Percentiles rank a stretch among this genome's conserved stretches.
These are phyloP conservation scores for Sebastes trivittatus DNA, from an alignment of 2,797 vertebrate species.

Conservation along the genomic window DNA sequence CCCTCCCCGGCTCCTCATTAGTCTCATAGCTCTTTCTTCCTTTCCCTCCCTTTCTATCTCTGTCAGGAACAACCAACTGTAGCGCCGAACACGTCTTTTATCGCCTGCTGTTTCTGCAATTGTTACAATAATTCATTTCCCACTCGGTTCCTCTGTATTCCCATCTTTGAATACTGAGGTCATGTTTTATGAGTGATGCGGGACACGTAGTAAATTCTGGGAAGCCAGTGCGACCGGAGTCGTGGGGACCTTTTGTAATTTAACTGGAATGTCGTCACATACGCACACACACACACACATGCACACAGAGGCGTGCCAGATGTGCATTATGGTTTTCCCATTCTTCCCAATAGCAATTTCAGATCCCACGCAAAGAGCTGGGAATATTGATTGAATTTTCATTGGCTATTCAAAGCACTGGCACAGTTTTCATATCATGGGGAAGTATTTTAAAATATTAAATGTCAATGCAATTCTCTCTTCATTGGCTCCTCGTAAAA, in stretches of 20 bases:
- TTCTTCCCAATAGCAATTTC: slow-evolving; percentile 57
- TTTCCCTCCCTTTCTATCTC: slow-evolving; percentile 66
- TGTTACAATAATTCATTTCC: slow-evolving; percentile 76
- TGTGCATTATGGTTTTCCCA: slow-evolving; percentile 68
- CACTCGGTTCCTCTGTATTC: slow-evolving; percentile 58
- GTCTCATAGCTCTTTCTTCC: slow-evolving; percentile 67
- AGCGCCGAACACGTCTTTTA: slow-evolving; percentile 64
- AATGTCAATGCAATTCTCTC: slow-evolving; percentile 68
- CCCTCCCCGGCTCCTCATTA: slow-evolving; percentile 70
- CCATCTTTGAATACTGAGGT: slow-evolving; percentile 73
- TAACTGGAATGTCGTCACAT: slow-evolving; percentile 69
- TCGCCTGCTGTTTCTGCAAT: slow-evolving; percentile 73
- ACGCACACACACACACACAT: slow-evolving; percentile 12
- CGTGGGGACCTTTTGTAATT: slow-evolving; percentile 67
- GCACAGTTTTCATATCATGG: slow-evolving; percentile 52
- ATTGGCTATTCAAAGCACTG: slow-evolving; percentile 56
- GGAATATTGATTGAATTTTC: slow-evolving; percentile 66
- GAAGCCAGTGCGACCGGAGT: slow-evolving; percentile 58
- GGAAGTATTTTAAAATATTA: slow-evolving; percentile 63
- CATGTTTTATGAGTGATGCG: slow-evolving; percentile 74
- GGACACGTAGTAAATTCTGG: slow-evolving; percentile 70
- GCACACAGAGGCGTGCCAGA: slow-evolving; percentile 51
- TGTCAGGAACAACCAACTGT: slow-evolving; percentile 67
- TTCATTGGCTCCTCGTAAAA: slow-evolving; percentile 68
- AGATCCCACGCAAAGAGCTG: slow-evolving; percentile 26